Evolutionary conservation across 1,140 invertebrate genomes (phyloP).

Genomic region (Muscidifurax raptorellus): DNA sequence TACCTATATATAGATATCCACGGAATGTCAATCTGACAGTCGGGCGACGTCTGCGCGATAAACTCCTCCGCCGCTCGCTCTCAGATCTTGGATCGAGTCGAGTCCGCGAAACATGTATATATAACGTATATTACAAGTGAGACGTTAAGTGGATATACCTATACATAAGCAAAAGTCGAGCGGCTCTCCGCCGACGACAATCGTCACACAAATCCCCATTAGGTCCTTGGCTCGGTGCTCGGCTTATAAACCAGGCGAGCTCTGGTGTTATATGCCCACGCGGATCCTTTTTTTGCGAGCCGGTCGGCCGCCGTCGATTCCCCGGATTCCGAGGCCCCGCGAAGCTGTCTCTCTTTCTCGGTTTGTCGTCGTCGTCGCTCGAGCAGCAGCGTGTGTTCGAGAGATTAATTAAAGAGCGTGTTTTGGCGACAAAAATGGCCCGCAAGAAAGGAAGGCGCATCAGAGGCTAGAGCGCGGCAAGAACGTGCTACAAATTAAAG

Average conservation of each 20-base stretch:
- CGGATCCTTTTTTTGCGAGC: constrained; percentile 27
- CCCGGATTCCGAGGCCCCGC: background rate
- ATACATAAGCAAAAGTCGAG: background rate
- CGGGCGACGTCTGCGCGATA: too few relatives aligned
- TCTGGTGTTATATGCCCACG: constrained; percentile 30
- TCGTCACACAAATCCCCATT: constrained; percentile 29
- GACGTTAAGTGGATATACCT: constrained; percentile 19
- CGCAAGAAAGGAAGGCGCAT: constrained; percentile 9
- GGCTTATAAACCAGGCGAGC: background rate
- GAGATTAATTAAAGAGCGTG: constrained; percentile 37
- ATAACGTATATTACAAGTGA: constrained; percentile 4
- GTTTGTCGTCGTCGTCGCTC: background rate
- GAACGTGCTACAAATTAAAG: constrained; percentile 44
- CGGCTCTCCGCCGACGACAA: background rate
- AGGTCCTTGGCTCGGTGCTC: background rate
- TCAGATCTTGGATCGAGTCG: background rate
- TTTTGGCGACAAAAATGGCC: constrained; percentile 6
- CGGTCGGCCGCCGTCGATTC: background rate
- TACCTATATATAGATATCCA: too few relatives aligned
- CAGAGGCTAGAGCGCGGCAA: background rate
- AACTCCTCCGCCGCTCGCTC: too few relatives aligned
- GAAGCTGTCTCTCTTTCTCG: too few relatives aligned
- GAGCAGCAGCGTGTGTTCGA: background rate
- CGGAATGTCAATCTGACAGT: too few relatives aligned
- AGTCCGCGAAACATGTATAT: background rate